phyloP scores from a whole-genome alignment of 1,140 invertebrate genomes.

The Zeugodacus cucurbitae region DNA sequence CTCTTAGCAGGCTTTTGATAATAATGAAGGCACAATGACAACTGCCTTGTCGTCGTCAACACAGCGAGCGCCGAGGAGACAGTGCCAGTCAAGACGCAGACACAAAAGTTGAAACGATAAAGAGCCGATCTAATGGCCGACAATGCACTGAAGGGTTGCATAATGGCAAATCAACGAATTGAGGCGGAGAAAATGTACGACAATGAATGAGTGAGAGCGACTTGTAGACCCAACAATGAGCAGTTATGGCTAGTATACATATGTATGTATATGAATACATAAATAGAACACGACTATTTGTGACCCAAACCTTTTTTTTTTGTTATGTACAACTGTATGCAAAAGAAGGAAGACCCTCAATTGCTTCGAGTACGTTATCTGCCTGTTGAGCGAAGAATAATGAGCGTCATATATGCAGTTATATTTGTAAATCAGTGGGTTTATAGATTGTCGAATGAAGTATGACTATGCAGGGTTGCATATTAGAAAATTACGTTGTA shows the following conservation, averaged over 20 bases:
- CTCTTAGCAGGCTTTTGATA: not conserved
- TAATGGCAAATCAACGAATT: not conserved
- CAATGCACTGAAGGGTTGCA: not conserved
- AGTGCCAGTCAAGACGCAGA: not conserved
- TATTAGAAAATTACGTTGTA: not conserved
- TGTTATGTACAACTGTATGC: not conserved
- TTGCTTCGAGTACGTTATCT: not conserved
- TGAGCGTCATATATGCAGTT: not conserved
- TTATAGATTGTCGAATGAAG: not conserved
- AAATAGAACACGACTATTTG: not conserved
- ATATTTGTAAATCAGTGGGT: not conserved
- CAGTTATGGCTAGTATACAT: not conserved
- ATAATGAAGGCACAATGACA: conserved; percentile 4
- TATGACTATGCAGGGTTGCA: not conserved
- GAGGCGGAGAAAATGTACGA: not conserved
- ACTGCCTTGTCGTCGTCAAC: not conserved
- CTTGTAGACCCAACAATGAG: not conserved
- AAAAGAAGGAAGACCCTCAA: not conserved
- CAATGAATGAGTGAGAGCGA: not conserved
- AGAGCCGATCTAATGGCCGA: not conserved
- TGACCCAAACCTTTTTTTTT: not conserved
- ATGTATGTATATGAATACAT: not conserved
- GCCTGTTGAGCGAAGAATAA: not conserved
- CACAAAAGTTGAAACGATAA: not conserved
- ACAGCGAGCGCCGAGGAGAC: not conserved